Percentiles rank a stretch among this genome's conserved stretches.
Evolutionary conservation across 2,797 vertebrate genomes (phyloP).

Genomic region (Esox masquinongy): DNA sequence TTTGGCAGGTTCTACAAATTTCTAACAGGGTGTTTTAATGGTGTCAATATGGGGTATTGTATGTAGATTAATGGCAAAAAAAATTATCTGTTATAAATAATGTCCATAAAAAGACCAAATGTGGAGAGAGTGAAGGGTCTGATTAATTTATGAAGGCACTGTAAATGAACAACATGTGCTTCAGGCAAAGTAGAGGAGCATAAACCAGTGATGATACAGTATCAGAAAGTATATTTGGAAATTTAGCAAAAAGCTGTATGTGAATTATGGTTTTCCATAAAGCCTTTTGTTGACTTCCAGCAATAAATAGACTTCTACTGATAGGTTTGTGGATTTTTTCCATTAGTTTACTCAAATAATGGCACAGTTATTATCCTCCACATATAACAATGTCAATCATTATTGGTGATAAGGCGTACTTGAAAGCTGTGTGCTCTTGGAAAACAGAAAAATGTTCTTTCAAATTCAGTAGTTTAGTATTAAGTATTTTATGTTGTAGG

Average conservation of each 20-base stretch:
- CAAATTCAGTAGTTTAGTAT: background rate
- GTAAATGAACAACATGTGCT: slow-evolving; percentile 9
- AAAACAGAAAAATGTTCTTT: background rate
- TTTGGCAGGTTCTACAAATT: too few relatives aligned
- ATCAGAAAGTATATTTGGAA: slow-evolving; percentile 19
- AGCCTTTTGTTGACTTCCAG: background rate
- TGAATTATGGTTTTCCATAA: slow-evolving; percentile 43
- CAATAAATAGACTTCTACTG: slow-evolving; percentile 24
- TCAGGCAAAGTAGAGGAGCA: slow-evolving; percentile 31
- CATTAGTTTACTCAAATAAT: slow-evolving; percentile 29
- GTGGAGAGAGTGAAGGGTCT: too few relatives aligned
- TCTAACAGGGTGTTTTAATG: too few relatives aligned
- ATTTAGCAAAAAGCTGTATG: slow-evolving; percentile 35
- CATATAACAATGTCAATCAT: slow-evolving; percentile 14
- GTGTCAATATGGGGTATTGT: too few relatives aligned
- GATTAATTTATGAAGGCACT: background rate
- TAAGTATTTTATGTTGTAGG: background rate
- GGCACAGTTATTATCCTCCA: slow-evolving; percentile 20
- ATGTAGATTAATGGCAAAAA: too few relatives aligned
- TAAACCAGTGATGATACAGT: slow-evolving; percentile 32
- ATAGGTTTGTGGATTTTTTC: slow-evolving; percentile 40
- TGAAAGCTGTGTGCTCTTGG: slow-evolving; percentile 3
- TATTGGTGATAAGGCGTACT: background rate
- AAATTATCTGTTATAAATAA: too few relatives aligned
- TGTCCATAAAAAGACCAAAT: too few relatives aligned